These are phyloP conservation scores for Apus apus DNA, from an alignment of 2,113 vertebrate genomes.

Conservation along the genomic window DNA sequence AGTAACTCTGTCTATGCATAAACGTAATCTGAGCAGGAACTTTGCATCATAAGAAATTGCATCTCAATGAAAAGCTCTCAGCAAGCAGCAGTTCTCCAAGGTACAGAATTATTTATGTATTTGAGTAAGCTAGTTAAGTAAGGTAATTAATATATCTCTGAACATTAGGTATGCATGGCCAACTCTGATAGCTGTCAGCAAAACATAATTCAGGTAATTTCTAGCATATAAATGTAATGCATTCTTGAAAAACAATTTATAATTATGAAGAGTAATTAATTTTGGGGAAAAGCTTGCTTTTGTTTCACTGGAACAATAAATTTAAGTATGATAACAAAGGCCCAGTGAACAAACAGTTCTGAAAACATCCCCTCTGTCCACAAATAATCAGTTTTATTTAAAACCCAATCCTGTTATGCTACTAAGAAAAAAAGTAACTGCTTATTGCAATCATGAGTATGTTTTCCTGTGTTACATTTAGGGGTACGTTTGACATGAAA, in stretches of 20 bases:
- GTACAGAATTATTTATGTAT: slow-evolving; percentile 47
- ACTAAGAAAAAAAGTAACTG: background rate
- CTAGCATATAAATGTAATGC: slow-evolving; percentile 41
- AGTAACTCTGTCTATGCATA: background rate
- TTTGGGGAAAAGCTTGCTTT: slow-evolving; percentile 41
- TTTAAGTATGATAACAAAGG: slow-evolving; percentile 52
- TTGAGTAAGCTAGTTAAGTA: slow-evolving; percentile 45
- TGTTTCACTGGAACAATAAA: slow-evolving; percentile 53
- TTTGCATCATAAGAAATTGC: background rate
- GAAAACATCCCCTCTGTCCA: slow-evolving; percentile 18
- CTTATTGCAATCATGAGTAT: background rate
- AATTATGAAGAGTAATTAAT: slow-evolving; percentile 54
- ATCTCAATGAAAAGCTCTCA: slow-evolving; percentile 34
- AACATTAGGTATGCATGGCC: slow-evolving; percentile 59
- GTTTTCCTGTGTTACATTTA: slow-evolving; percentile 1
- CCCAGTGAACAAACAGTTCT: slow-evolving; percentile 32
- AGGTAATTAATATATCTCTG: slow-evolving; percentile 69
- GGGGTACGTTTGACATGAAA: background rate
- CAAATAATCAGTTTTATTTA: slow-evolving; percentile 32
- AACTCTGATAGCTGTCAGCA: slow-evolving; percentile 54
- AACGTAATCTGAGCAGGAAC: background rate
- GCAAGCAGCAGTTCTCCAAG: slow-evolving; percentile 25
- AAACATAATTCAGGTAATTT: slow-evolving; percentile 55
- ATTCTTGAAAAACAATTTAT: slow-evolving; percentile 55
- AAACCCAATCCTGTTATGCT: background rate